phyloP scores from a whole-genome alignment of 2,888 invertebrate species.

The Pediacus dermestoides region DNA sequence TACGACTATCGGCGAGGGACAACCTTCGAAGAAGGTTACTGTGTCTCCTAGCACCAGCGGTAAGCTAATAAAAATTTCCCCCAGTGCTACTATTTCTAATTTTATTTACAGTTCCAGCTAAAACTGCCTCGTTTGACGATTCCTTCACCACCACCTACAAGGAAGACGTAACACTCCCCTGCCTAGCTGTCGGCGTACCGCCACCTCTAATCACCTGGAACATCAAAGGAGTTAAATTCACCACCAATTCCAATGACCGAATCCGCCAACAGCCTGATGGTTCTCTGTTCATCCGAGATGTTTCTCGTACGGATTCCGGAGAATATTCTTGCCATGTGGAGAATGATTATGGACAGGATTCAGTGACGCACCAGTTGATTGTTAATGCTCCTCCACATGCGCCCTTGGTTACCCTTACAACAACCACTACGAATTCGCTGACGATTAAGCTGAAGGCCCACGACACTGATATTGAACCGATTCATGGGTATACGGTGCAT shows the following conservation, averaged over 20 bases:
- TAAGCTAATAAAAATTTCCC: slow-evolving; percentile 39
- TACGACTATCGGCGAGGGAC: slow-evolving; percentile 91
- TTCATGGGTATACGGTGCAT: slow-evolving; percentile 87
- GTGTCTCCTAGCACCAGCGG: slow-evolving; percentile 81
- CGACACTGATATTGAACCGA: slow-evolving; percentile 78
- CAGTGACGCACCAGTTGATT: slow-evolving; percentile 83
- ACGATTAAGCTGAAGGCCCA: slow-evolving; percentile 65
- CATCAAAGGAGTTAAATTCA: slow-evolving; percentile 74
- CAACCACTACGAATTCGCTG: background rate
- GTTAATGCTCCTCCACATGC: slow-evolving; percentile 78
- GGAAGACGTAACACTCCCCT: slow-evolving; percentile 87
- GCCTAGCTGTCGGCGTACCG: slow-evolving; percentile 88
- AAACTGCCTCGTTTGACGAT: slow-evolving; percentile 92
- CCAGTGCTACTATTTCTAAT: slow-evolving; percentile 3
- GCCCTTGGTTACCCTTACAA: slow-evolving; percentile 49
- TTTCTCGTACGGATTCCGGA: slow-evolving; percentile 85
- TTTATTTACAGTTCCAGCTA: slow-evolving; percentile 73
- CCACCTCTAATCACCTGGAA: slow-evolving; percentile 88
- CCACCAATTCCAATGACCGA: slow-evolving; percentile 75
- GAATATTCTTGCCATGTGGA: slow-evolving; percentile 93
- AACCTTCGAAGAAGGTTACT: slow-evolving; percentile 81
- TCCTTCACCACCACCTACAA: slow-evolving; percentile 89
- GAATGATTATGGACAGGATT: slow-evolving; percentile 89
- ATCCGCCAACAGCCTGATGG: slow-evolving; percentile 85
- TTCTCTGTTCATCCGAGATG: slow-evolving; percentile 84